A percentile compares a stretch with the other conserved stretches of the same genome.
Conservation (phyloP, 2,113 vertebrate genomes). For the Prionailurus viverrinus region DNA sequence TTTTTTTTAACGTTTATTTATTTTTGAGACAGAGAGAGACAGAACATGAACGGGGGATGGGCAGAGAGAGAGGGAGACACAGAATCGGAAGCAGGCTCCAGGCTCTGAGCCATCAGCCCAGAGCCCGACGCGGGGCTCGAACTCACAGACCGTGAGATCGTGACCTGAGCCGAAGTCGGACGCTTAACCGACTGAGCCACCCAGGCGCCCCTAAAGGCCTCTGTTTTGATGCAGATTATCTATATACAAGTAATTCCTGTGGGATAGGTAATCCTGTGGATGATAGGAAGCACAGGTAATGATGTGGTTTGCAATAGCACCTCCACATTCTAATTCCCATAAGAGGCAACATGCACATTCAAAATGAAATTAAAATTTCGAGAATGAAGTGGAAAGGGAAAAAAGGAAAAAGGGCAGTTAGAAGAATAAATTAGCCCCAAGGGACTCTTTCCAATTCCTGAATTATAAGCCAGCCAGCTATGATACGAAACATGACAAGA, state of each 20-base stretch:
- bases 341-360: slow-evolving; percentile 17
- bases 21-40: too few relatives aligned
- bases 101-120: too few relatives aligned
- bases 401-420: slow-evolving; percentile 48
- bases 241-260: neutral
- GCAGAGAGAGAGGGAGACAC: too few relatives aligned
- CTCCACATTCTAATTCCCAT: neutral
- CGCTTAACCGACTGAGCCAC: too few relatives aligned
- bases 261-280: neutral
- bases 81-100: too few relatives aligned
- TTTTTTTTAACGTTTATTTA: too few relatives aligned
- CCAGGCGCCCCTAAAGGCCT: neutral
- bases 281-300: slow-evolving; percentile 5
- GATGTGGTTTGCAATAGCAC: neutral
- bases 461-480: slow-evolving; percentile 42
- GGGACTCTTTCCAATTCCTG: slow-evolving; percentile 73
- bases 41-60: too few relatives aligned
- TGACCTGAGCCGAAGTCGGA: too few relatives aligned
- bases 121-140: too few relatives aligned
- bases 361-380: slow-evolving; percentile 73
- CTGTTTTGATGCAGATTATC: neutral
- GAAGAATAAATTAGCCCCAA: slow-evolving; percentile 75
- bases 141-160: too few relatives aligned
- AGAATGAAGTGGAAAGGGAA: slow-evolving; percentile 16
- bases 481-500: slow-evolving; percentile 12